Base-by-base conservation (phyloP, 2,113 vertebrate genomes). In the Heterotis niloticus region DNA sequence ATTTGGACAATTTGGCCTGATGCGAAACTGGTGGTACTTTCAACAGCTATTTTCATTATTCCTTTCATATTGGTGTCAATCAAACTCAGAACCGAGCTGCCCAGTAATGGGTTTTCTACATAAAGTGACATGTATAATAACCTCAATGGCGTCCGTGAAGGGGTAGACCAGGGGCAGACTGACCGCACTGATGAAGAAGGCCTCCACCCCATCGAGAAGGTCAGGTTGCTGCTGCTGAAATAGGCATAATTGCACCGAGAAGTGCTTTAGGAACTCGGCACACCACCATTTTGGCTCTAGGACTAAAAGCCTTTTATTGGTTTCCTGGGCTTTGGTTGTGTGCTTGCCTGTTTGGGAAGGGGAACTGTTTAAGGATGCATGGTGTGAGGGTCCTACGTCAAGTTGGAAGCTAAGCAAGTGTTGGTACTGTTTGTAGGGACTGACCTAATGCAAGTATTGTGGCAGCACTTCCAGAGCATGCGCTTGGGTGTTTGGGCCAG, bases 161-260 rank as follows among this genome's bases (percentile, higher is more conserved):
- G n/a, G n/a, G n/a, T n/a, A n/a, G n/a, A 74, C 71, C 52, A 16
- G n/a, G 12, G 24, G 26, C 23, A 74, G 71, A 74, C 57, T 57
- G 71, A 57, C 71, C 17, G n/a, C 51, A 54, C 57, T 26, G 24
- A 62, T 62, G 23, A 44, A 26, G 71, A 74, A n/a, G 71, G 52
- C 51, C n/a, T 73, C 52, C 23, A 14, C 71, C n/a, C 23, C 52
- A 74, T 74, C 57, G 51, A 26, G 71, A 74, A 74, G 71, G 71
- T 74, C 71, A 57, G 71, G 71, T 23, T 18, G 20, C 34, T 44
- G 24, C 54, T 74, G 57, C 57, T 74, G 26, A 57, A 59, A 74
- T 74, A 52, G 71, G 57, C 54, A 74, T 44, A 59, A 51, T 7
- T 13, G 71, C 13, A 74, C 5, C 57, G 54, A n/a, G 24, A 24